These are phyloP conservation scores for Sinella curviseta DNA, from an alignment of 1,140 invertebrate genomes.

Conservation along the genomic window DNA sequence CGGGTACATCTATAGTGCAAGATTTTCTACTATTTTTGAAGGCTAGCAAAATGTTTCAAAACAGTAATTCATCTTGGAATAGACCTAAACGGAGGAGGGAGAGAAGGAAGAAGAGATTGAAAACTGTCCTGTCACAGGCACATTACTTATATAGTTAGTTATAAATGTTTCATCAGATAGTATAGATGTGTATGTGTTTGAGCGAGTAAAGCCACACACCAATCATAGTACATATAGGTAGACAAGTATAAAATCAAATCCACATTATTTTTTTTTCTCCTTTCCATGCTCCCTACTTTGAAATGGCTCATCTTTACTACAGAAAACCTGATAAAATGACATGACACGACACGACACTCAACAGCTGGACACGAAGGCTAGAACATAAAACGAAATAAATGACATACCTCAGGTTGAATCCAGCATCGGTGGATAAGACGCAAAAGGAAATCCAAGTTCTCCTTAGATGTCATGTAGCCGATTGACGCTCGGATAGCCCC, in stretches of 20 bases:
- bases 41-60: slow-evolving; percentile 10
- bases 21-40: slow-evolving; percentile 5
- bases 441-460: slow-evolving; percentile 72
- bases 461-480: slow-evolving; percentile 80
- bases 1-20: background rate
- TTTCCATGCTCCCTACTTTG: no score
- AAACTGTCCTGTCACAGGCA: background rate
- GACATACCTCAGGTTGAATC: slow-evolving; percentile 35
- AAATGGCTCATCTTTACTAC: background rate
- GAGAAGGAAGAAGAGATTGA: background rate
- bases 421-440: slow-evolving; percentile 70
- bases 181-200: no score
- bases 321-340: slow-evolving; percentile 17
- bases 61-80: slow-evolving; percentile 3
- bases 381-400: background rate
- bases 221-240: no score
- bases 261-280: no score
- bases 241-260: no score
- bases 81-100: no score
- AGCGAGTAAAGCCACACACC: no score
- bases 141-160: background rate
- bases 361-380: background rate
- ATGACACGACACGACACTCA: background rate
- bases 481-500: slow-evolving; percentile 90
- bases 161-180: no score